A percentile compares a stretch with the other conserved stretches of the same genome.
Evolutionary conservation across 2,113 vertebrate genomes (phyloP).

Genomic region (Pyxicephalus adspersus): DNA sequence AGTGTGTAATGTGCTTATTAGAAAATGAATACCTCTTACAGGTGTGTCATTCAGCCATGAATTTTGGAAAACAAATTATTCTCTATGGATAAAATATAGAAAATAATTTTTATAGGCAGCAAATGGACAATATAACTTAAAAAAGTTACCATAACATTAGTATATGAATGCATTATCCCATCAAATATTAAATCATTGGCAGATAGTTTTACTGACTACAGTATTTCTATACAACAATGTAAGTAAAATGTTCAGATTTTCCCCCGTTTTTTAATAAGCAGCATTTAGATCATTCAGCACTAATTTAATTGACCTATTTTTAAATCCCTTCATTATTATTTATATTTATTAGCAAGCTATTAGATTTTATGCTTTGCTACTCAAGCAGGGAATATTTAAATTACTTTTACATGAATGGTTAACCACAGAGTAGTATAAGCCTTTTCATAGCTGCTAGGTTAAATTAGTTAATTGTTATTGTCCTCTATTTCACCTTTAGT

Average conservation of each 20-base stretch:
- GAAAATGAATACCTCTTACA: too few relatives aligned
- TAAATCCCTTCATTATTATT: slow-evolving; percentile 46
- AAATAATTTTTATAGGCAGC: too few relatives aligned
- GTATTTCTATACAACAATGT: not conserved
- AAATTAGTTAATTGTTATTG: slow-evolving; percentile 54
- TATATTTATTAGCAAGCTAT: slow-evolving; percentile 47
- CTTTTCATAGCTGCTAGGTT: slow-evolving; percentile 48
- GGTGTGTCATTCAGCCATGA: too few relatives aligned
- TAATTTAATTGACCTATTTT: slow-evolving; percentile 55
- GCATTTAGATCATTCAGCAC: slow-evolving; percentile 48
- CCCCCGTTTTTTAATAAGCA: slow-evolving; percentile 28
- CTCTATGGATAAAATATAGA: too few relatives aligned
- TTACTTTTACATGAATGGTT: slow-evolving; percentile 51
- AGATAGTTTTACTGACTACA: slow-evolving; percentile 9
- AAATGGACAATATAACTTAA: too few relatives aligned
- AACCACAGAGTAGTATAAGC: slow-evolving; percentile 38
- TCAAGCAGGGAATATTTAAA: slow-evolving; percentile 52
- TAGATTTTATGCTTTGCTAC: slow-evolving; percentile 50
- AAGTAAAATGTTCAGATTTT: slow-evolving; percentile 23
- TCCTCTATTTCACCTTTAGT: slow-evolving; percentile 48
- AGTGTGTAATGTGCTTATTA: too few relatives aligned
- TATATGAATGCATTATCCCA: not conserved
- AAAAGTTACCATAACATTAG: too few relatives aligned
- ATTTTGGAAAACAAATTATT: too few relatives aligned
- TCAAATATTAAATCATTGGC: slow-evolving; percentile 12